Conservation (phyloP, 2,888 invertebrate genomes). For the Tetranychus piercei region DNA sequence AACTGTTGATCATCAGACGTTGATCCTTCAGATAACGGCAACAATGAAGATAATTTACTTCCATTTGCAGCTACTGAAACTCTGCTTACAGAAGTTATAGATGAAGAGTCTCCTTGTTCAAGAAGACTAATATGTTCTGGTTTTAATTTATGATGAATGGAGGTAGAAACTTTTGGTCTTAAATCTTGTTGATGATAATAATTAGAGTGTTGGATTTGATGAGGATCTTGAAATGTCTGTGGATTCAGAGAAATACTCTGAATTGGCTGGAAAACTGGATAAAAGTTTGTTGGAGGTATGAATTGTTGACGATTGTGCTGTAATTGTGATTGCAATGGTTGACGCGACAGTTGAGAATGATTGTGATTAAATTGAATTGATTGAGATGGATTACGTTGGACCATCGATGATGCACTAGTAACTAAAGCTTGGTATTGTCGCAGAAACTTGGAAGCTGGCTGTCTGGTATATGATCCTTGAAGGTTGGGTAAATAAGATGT, state of each 20-base stretch:
- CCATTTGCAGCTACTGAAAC: not conserved
- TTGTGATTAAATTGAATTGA: not conserved
- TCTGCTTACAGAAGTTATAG: not conserved
- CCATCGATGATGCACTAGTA: not conserved
- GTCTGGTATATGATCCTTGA: not conserved
- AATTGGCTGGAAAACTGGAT: not conserved
- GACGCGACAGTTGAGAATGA: not conserved
- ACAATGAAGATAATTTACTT: not conserved
- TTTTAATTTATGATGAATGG: not conserved
- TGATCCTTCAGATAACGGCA: not conserved
- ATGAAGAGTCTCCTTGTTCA: not conserved
- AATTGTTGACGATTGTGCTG: constrained; percentile 5
- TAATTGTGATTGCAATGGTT: constrained; percentile 23
- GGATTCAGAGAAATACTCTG: not conserved
- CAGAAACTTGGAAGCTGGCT: not conserved
- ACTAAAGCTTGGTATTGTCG: not conserved
- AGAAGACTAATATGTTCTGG: not conserved
- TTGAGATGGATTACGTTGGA: not conserved
- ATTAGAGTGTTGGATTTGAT: not conserved
- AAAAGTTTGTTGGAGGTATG: not conserved
- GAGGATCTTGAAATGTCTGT: not conserved
- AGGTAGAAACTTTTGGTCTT: not conserved
- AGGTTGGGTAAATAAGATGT: not conserved
- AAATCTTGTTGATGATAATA: not conserved
- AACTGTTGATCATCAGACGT: not conserved